Percentiles rank a stretch among this genome's conserved stretches.
Evolutionary conservation across 2,888 invertebrate genomes (phyloP).

Genomic region (Mactromeris polynyma): DNA sequence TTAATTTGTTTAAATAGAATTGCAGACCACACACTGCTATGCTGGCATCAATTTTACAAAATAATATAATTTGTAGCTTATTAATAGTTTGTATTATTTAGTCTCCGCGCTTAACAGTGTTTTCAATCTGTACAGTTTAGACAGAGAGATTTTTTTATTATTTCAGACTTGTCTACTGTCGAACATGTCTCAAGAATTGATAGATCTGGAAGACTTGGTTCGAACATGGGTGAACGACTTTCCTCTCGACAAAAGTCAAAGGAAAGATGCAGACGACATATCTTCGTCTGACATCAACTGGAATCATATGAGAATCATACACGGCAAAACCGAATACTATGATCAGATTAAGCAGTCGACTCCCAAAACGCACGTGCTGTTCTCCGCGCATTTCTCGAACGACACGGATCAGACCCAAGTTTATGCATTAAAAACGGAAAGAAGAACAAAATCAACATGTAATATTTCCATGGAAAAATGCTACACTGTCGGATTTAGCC

Average conservation of each 20-base stretch:
- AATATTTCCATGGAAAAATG: conserved; percentile 82
- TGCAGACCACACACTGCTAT: too few relatives aligned
- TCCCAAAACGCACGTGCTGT: conserved; percentile 83
- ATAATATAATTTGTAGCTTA: too few relatives aligned
- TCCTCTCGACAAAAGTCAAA: conserved; percentile 76
- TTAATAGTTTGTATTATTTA: too few relatives aligned
- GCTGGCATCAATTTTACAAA: too few relatives aligned
- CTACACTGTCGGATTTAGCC: conserved; percentile 79
- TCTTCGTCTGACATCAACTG: conserved; percentile 86
- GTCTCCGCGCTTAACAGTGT: too few relatives aligned
- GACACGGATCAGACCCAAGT: conserved; percentile 85
- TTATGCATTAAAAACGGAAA: conserved; percentile 86
- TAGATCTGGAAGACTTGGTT: conserved; percentile 80
- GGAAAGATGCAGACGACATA: conserved; percentile 80
- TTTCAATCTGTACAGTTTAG: not conserved
- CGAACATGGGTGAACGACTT: conserved; percentile 76
- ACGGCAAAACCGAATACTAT: conserved; percentile 83
- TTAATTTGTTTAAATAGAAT: too few relatives aligned
- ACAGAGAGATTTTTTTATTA: not conserved
- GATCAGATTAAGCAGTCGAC: conserved; percentile 73
- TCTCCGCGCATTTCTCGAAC: conserved; percentile 86
- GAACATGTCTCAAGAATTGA: conserved; percentile 75
- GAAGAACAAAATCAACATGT: conserved; percentile 85
- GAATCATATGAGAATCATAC: conserved; percentile 84
- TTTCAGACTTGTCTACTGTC: not conserved